Evolutionary conservation across 2,888 invertebrate genomes (phyloP).

Genomic region (Tipula lateralis): DNA sequence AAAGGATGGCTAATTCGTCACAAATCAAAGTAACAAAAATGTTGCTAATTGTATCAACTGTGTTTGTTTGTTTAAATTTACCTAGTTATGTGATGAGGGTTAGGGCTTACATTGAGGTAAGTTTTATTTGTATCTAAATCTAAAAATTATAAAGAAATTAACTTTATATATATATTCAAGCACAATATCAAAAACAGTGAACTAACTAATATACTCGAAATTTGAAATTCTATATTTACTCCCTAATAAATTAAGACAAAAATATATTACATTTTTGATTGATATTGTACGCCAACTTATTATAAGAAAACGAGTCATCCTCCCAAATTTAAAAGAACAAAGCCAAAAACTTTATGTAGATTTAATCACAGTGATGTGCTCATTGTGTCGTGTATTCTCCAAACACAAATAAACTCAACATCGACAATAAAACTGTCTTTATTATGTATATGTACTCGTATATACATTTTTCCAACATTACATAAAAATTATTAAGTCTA

Average conservation of each 20-base stretch:
- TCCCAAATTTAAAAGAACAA: not conserved
- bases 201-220: too few species aligned
- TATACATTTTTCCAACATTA: not conserved
- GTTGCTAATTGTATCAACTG: constrained; percentile 74
- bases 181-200: too few species aligned
- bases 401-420: not conserved
- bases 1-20: constrained; percentile 50
- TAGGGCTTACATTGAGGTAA: constrained; percentile 57
- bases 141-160: too few species aligned
- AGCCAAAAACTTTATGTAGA: not conserved
- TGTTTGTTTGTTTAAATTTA: constrained; percentile 71
- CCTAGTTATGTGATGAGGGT: constrained; percentile 70
- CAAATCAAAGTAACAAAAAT: constrained; percentile 74
- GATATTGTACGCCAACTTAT: not conserved
- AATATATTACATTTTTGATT: not conserved
- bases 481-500: not conserved
- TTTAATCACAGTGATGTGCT: not conserved
- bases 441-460: not conserved
- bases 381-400: not conserved
- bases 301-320: not conserved
- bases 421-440: not conserved
- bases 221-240: too few species aligned
- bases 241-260: not conserved
- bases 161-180: too few species aligned
- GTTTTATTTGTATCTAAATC: too few species aligned